Base-by-base conservation (phyloP, 1,140 invertebrate genomes). In the Amphibalanus amphitrite region DNA sequence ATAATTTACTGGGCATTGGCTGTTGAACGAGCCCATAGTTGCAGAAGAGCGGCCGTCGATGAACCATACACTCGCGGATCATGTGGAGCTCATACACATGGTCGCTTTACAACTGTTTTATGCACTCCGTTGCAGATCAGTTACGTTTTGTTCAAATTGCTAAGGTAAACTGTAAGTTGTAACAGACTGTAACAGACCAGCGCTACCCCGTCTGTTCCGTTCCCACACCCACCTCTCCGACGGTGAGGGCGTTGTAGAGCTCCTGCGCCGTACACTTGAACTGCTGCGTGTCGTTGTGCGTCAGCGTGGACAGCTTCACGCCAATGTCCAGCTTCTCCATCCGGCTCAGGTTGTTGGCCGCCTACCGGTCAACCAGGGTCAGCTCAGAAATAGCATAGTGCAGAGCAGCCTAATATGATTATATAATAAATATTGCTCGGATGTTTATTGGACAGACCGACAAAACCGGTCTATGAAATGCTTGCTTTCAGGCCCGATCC, bases 241-340 rank as follows among this genome's bases (percentile, higher is more conserved):
- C 84, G 59, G 93, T 96, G 75, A 97, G 83, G 0, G 88, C 91
- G 78, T 91, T 89, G 77, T 91, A 98, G 76, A 97, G 87, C 76
- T 97, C 94, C 72, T 88, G 82, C 1, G 88, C 90, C 73, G 86
- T 85, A 80, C 95, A 98, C 77, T 94, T 90, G 75, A 98, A 96
- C 67, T 86, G 87, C 75, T 93, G 87, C 65, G 38, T 74, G 28
- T 69, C 65, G 10, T 38, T 72, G n/a, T 73, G 70, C 23, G 70
- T 68, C 26, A 70, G 69, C 3, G 73, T 72, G 38, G 69, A 33
- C 15, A 76, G 64, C 28, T 74, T 75, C 26, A 67, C 69, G 1
- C 74, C 75, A 3, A 77, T 69, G 20, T 72, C 72, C 33, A 77
- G 67, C 15, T 74, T 73, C 25, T 78, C 72, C 72, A 77, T 74